These are phyloP conservation scores for Trilocha varians DNA, from an alignment of 2,888 invertebrate genomes.

Conservation along the genomic window DNA sequence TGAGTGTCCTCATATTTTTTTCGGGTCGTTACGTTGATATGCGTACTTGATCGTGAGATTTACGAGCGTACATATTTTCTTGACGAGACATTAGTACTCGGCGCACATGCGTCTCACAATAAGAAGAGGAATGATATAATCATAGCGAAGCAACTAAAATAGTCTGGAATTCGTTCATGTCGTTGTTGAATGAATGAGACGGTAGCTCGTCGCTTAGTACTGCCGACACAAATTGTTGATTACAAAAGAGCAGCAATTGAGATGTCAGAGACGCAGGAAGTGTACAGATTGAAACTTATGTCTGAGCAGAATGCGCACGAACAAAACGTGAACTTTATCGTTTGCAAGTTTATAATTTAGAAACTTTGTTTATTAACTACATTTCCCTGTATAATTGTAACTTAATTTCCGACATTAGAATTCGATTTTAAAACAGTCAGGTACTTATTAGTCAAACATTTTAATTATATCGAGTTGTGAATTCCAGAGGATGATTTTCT, in stretches of 20 bases:
- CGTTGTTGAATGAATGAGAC: slow-evolving; percentile 52
- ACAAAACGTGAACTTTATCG: slow-evolving; percentile 12
- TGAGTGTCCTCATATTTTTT: slow-evolving; percentile 6
- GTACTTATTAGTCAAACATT: no score
- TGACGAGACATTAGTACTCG: slow-evolving; percentile 12
- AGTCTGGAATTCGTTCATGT: slow-evolving; percentile 54
- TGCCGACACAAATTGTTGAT: slow-evolving; percentile 63
- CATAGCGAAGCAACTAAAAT: slow-evolving; percentile 47
- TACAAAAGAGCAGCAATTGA: slow-evolving; percentile 72
- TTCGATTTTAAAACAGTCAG: no score
- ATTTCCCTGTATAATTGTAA: no score
- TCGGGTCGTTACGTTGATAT: slow-evolving; percentile 14
- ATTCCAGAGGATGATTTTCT: no score
- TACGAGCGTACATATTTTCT: slow-evolving; percentile 13
- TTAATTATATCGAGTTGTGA: no score
- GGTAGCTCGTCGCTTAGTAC: slow-evolving; percentile 48
- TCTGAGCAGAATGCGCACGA: slow-evolving; percentile 24
- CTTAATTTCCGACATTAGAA: no score
- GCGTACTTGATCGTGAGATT: slow-evolving; percentile 21
- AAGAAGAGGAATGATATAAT: slow-evolving; percentile 31
- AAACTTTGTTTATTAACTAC: background rate
- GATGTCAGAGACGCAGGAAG: slow-evolving; percentile 63
- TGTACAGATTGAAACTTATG: slow-evolving; percentile 63
- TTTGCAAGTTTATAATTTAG: background rate
- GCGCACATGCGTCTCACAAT: slow-evolving; percentile 22